phyloP scores from a whole-genome alignment of 2,797 vertebrate species.

The Potorous gilbertii region DNA sequence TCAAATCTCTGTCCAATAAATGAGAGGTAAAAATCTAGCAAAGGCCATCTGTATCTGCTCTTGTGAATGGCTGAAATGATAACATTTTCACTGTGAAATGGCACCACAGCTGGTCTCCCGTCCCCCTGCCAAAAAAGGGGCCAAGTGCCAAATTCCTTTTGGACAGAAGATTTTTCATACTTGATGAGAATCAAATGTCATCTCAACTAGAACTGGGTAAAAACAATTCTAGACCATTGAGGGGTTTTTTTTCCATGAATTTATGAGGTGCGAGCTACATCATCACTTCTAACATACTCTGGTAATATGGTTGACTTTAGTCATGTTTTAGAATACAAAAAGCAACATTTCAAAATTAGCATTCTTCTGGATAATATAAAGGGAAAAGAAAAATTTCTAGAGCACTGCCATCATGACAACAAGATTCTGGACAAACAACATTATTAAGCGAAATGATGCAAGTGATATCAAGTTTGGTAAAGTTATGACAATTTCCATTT shows the following conservation, averaged over 20 bases:
- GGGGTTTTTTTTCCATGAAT: not conserved
- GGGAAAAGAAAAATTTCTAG: not conserved
- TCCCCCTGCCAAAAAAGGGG: slow-evolving; percentile 67
- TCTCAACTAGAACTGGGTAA: not conserved
- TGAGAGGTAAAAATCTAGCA: not conserved
- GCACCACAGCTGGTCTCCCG: slow-evolving; percentile 34
- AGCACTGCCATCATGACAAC: not conserved
- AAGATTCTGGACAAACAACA: not conserved
- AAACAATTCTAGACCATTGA: slow-evolving; percentile 16
- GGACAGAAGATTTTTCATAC: slow-evolving; percentile 65
- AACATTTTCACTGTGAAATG: slow-evolving; percentile 69
- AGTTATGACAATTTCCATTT: not conserved
- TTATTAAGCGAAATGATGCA: not conserved
- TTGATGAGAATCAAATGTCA: slow-evolving; percentile 61
- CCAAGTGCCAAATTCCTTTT: slow-evolving; percentile 71
- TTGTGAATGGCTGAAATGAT: slow-evolving; percentile 14
- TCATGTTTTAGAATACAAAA: slow-evolving; percentile 35
- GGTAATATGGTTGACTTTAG: slow-evolving; percentile 17
- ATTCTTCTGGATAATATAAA: not conserved
- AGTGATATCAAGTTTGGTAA: not conserved
- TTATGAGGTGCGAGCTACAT: not conserved
- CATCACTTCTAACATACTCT: not conserved
- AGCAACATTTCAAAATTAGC: not conserved
- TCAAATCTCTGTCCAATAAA: slow-evolving; percentile 38
- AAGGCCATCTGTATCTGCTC: slow-evolving; percentile 63